Evolutionary conservation across 2,113 vertebrate genomes (phyloP), one percentile per base, ranked within the genome.

Genomic region (Variabilichromis moorii): DNA sequence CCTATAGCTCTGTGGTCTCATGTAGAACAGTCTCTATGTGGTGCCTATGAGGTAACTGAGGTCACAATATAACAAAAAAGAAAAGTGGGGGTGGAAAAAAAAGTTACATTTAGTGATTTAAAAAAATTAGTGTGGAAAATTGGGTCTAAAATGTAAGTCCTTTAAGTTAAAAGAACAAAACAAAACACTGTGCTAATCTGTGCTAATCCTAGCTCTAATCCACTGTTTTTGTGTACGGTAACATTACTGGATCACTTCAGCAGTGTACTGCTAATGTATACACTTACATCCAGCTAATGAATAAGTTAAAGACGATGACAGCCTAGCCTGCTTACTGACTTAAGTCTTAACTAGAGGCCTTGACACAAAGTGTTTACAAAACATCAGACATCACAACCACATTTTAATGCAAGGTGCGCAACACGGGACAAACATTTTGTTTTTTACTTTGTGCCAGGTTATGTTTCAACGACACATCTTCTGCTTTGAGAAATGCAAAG

Each of bases 221-320:
- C 59, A 83, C 37, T 55, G 42, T 51, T 84, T 73, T 90, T 86
- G 79, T 88, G 84, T 85, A 85, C 9, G 80, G 89, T 61, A 84
- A 84, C 78, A 63, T 73, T 28, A 86, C 79, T 81, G 40, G 50
- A 87, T 90, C 47, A 78, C 78, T 81, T 78, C 68, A 91, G 85
- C 82, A 59, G 76, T 79, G 78, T 31, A 51, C 88, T 81, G 86
- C 84, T 86, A 86, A 73, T 87, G 92, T 90, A 91, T 88, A 91
- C 86, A 91, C 81, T 89, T 89, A 89, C 92, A 95, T 71, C 35
- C 78, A 92, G 84, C 81, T 93, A 90, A 94, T 93, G 45, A 94
- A 94, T 89, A 91, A 89, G 54, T 92, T 83, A 88, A 82, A 81
- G 50, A 88, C 21, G 5, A 21, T 19, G 47, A 91, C 86, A 92